Conservation (phyloP, 2,888 invertebrate species). For the Sericinus montela region DNA sequence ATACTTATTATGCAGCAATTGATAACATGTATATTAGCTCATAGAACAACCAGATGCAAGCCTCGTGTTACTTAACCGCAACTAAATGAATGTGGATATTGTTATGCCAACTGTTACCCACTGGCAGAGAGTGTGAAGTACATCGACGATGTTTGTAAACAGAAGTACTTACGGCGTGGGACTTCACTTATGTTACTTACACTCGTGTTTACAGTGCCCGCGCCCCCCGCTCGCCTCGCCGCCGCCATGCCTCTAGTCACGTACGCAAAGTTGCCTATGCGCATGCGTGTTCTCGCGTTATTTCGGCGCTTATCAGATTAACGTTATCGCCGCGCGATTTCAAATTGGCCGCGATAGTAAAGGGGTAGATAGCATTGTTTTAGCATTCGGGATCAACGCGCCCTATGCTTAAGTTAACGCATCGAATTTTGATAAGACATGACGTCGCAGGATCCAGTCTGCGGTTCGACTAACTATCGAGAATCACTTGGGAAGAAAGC, state of each 20-base stretch:
- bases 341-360: background rate
- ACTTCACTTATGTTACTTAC: slow-evolving; percentile 32
- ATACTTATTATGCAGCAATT: no score
- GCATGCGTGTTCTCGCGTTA: slow-evolving; percentile 55
- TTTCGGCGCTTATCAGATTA: slow-evolving; percentile 44
- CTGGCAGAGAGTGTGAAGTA: slow-evolving; percentile 18
- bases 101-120: background rate
- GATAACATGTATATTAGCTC: no score
- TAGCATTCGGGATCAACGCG: background rate
- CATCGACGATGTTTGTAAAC: slow-evolving; percentile 49
- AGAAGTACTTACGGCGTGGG: slow-evolving; percentile 45
- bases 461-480: no score
- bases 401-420: background rate
- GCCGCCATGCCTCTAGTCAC: slow-evolving; percentile 68
- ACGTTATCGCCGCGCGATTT: slow-evolving; percentile 9
- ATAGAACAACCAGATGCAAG: no score
- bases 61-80: no score
- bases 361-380: slow-evolving; percentile 5
- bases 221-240: slow-evolving; percentile 26
- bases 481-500: no score
- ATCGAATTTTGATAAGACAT: no score
- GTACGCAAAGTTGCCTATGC: slow-evolving; percentile 58
- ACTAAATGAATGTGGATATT: no score
- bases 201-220: slow-evolving; percentile 49
- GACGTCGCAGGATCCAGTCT: no score